Evolutionary conservation across 1,140 invertebrate species (phyloP), one percentile per base, ranked within the genome.

Genomic region (Oncopeltus fasciatus): DNA sequence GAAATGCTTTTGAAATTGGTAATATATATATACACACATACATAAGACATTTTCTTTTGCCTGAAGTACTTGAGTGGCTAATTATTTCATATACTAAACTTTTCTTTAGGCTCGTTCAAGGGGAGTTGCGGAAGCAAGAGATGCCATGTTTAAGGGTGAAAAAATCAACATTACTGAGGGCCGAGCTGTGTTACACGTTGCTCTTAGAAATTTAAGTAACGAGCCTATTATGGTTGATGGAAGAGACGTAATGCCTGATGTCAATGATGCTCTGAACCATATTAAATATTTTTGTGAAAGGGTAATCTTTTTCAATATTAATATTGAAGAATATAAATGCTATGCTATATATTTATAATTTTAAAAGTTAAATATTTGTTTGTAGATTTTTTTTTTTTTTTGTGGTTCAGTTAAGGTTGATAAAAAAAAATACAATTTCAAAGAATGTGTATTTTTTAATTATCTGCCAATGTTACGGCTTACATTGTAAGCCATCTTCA

Each of bases 101-200:
- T n/a, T n/a, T n/a, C n/a, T 72, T 21, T 65, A 88, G 83, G 94
- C 93, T 2, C 83, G 82, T 71, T 83, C 82, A 29, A 77, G 94
- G 5, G 83, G 89, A 69, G 83, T 99, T 31, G 88, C 90, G 74
- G 76, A 83, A 66, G 88, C 90, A 16, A 80, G 94, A 68, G 82
- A 92, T 77, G 87, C 86, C 29, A 98, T 99, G 95, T 98, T 99
- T 73, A 71, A 73, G 66, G 97, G 95, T 31, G 80, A 92, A 70
- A 93, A 92, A 71, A 99, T 99, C 33, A 99, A 99, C 75, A 95
- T 97, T 69, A 99, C 97, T 1, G 97, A 99, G 76, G 82, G 92
- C 69, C 80, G 95, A 67, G 88, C 96, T 44, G 97, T 99, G 1
- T 76, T 99, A 1, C 97, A 99, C 73, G 82, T 88, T 46, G 97